A percentile compares a stretch with the other conserved stretches of the same genome.
These are phyloP conservation scores for Todus mexicanus DNA, from an alignment of 2,797 vertebrate genomes.

Conservation along the genomic window DNA sequence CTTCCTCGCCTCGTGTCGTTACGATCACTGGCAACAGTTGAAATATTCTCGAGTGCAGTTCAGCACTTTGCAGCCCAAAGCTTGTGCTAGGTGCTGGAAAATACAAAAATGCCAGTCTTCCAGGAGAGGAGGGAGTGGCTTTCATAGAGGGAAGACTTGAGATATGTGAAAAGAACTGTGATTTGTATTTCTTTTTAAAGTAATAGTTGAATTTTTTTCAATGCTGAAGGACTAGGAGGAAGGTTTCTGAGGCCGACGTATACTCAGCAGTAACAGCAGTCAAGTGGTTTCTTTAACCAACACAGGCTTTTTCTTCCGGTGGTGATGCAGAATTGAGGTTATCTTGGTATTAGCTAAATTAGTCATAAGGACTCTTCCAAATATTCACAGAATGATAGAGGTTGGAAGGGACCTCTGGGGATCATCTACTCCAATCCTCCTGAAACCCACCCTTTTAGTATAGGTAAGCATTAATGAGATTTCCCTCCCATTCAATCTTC, in stretches of 20 bases:
- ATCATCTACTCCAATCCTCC: no score
- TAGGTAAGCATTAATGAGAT: no score
- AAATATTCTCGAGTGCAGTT: not conserved
- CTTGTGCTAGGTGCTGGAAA: not conserved
- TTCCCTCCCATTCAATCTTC: no score
- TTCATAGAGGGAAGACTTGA: not conserved
- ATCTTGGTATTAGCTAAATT: no score
- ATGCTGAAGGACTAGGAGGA: not conserved
- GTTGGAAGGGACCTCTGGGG: no score
- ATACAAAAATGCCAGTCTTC: not conserved
- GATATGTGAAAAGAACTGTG: not conserved
- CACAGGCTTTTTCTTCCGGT: not conserved
- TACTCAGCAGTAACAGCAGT: not conserved
- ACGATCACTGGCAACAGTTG: not conserved
- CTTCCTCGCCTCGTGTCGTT: not conserved
- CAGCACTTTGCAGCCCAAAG: not conserved
- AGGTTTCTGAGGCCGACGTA: not conserved
- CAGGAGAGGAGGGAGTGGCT: not conserved
- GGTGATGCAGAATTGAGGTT: not conserved
- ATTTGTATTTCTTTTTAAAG: not conserved
- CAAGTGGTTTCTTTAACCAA: not conserved
- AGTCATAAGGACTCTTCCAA: not conserved
- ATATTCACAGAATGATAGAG: not conserved
- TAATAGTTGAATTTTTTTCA: not conserved
- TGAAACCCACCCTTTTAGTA: no score